These are phyloP conservation scores for Adelphocoris suturalis DNA, from an alignment of 2,888 invertebrate species.

Conservation along the genomic window DNA sequence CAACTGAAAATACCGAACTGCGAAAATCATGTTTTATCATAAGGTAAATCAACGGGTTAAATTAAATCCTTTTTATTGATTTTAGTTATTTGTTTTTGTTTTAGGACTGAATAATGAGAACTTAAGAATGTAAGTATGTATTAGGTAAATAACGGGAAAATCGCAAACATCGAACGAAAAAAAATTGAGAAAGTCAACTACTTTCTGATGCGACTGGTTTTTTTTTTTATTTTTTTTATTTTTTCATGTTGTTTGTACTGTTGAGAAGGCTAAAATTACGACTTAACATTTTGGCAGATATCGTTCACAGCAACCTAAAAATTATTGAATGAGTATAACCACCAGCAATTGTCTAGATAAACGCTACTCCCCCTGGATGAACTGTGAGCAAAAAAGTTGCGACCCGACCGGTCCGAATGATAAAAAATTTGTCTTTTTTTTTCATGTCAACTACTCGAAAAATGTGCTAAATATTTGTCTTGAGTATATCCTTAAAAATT, in stretches of 20 bases:
- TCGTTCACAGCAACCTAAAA: conserved; percentile 56
- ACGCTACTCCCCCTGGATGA: conserved; percentile 62
- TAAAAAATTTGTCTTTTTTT: conserved; percentile 39
- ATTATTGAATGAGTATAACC: conserved; percentile 50
- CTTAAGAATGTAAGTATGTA: neutral
- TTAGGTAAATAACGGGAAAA: neutral
- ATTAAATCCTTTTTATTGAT: neutral
- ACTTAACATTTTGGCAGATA: conserved; percentile 59
- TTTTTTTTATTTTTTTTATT: too few species aligned
- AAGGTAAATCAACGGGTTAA: too few species aligned
- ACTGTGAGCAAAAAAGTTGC: conserved; percentile 64
- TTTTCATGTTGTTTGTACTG: conserved; percentile 59
- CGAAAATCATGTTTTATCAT: too few species aligned
- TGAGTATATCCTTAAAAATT: conserved; percentile 26
- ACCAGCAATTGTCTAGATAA: conserved; percentile 58
- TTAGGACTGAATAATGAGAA: neutral
- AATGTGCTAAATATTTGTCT: conserved; percentile 39
- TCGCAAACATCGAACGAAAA: neutral
- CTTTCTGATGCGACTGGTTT: conserved; percentile 51
- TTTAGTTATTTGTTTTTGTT: neutral
- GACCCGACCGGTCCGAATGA: conserved; percentile 42
- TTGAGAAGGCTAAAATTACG: conserved; percentile 67
- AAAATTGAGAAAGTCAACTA: conserved; percentile 8
- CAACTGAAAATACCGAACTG: too few species aligned
- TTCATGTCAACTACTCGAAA: conserved; percentile 21